Evolutionary conservation across 2,113 vertebrate species (phyloP).

Genomic region (Larimichthys crocea): DNA sequence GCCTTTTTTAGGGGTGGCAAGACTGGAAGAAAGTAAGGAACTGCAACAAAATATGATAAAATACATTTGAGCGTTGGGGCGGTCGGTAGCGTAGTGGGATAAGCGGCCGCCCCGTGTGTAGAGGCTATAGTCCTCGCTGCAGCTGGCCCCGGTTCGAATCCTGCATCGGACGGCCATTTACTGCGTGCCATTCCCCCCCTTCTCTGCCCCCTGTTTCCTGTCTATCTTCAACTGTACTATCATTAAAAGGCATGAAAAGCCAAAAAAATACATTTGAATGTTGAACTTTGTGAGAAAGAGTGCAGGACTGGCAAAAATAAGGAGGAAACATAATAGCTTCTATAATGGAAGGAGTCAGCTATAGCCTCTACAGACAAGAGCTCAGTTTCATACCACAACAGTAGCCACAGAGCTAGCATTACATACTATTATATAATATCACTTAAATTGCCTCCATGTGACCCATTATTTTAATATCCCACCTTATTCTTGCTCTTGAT

Average conservation of each 20-base stretch:
- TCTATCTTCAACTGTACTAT: too few species aligned
- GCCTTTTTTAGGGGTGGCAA: not conserved
- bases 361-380: not conserved
- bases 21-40: not conserved
- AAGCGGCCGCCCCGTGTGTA: too few species aligned
- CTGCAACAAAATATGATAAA: not conserved
- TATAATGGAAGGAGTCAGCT: slow-evolving; percentile 18
- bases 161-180: too few species aligned
- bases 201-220: too few species aligned
- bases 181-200: too few species aligned
- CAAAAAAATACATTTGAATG: too few species aligned
- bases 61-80: not conserved
- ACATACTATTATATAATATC: slow-evolving; percentile 7
- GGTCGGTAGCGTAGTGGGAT: too few species aligned
- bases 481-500: slow-evolving; percentile 16
- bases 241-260: too few species aligned
- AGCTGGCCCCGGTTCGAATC: too few species aligned
- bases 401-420: slow-evolving; percentile 16
- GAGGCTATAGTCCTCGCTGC: too few species aligned
- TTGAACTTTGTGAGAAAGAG: not conserved
- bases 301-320: slow-evolving; percentile 20
- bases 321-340: slow-evolving; percentile 2
- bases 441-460: slow-evolving; percentile 24
- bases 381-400: slow-evolving; percentile 15
- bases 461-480: slow-evolving; percentile 19